phyloP scores from a whole-genome alignment of 2,797 vertebrate genomes.

The Geotria australis region DNA sequence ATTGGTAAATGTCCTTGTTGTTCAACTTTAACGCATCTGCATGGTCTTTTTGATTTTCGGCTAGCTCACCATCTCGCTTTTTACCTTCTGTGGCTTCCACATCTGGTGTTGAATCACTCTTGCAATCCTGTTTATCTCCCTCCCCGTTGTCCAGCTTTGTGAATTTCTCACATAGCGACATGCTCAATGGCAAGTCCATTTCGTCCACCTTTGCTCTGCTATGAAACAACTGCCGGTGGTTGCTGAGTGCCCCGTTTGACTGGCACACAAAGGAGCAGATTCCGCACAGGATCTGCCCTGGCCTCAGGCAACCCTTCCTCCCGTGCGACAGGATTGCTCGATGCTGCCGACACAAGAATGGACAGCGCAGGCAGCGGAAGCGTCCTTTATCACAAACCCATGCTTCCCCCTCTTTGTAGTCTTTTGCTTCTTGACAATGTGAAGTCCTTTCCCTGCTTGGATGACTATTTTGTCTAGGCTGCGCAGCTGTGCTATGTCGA shows the following conservation, averaged over 20 bases:
- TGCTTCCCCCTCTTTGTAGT: too few relatives aligned
- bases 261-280: slow-evolving; percentile 8
- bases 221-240: slow-evolving; percentile 1
- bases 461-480: too few relatives aligned
- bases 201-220: too few relatives aligned
- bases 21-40: too few relatives aligned
- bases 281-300: slow-evolving; percentile 7
- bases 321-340: slow-evolving; percentile 21
- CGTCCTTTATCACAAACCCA: slow-evolving; percentile 1
- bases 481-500: too few relatives aligned
- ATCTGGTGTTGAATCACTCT: background rate
- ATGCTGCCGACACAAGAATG: slow-evolving; percentile 40
- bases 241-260: slow-evolving; percentile 4
- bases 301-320: background rate
- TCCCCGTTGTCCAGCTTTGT: background rate
- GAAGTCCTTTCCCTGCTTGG: too few relatives aligned
- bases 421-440: too few relatives aligned
- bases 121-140: slow-evolving; percentile 1
- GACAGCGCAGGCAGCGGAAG: slow-evolving; percentile 32
- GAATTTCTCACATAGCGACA: background rate
- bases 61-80: background rate
- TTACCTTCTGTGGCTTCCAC: background rate
- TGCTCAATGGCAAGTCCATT: slow-evolving; percentile 2
- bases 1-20: too few relatives aligned
- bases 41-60: background rate